Conservation (phyloP, 2,797 vertebrate species). For the Chelon auratus region DNA sequence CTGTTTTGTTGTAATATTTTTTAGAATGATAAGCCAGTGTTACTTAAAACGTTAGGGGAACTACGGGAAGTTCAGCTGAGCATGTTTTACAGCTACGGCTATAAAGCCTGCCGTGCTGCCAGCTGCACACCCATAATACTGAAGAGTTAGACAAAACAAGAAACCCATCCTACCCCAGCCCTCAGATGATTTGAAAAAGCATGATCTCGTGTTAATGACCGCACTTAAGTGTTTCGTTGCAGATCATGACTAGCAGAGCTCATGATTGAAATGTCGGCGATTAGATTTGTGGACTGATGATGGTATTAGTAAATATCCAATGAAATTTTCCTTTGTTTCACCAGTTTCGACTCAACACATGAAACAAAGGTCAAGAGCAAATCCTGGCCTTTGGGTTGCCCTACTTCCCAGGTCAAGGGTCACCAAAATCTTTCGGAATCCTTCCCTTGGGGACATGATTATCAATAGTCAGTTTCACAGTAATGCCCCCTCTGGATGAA, state of each 20-base stretch:
- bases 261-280: not conserved
- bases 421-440: conserved; percentile 7
- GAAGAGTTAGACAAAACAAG: not conserved
- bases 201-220: not conserved
- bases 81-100: not conserved
- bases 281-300: too few relatives aligned
- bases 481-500: not conserved
- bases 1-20: conserved; percentile 22
- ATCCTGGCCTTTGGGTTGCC: not conserved
- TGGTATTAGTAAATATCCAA: too few relatives aligned
- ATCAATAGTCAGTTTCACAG: conserved; percentile 30
- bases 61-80: conserved; percentile 16
- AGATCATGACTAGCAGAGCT: not conserved
- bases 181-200: not conserved
- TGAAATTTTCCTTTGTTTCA: too few relatives aligned
- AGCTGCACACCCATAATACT: not conserved
- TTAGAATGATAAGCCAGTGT: not conserved
- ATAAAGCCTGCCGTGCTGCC: not conserved
- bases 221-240: not conserved
- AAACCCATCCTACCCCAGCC: conserved; percentile 1
- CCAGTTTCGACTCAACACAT: not conserved
- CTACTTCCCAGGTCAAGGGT: not conserved
- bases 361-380: not conserved
- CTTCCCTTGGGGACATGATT: conserved; percentile 10
- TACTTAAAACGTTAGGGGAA: not conserved